Conservation (phyloP, 2,113 vertebrate genomes). For the Poecile atricapillus region DNA sequence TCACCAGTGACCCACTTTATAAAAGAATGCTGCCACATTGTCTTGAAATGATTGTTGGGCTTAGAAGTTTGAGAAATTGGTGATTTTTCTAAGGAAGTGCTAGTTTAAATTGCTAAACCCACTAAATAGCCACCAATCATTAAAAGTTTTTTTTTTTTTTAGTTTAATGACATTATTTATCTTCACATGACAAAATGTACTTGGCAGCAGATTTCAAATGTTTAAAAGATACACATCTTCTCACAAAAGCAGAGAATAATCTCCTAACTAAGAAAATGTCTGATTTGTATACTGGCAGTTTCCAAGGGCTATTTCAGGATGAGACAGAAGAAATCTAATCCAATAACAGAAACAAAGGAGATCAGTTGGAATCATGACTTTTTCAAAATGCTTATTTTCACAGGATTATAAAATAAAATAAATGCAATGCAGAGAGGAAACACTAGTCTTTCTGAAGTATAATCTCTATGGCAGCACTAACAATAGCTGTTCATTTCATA, state of each 20-base stretch:
- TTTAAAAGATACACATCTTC: conserved; percentile 7
- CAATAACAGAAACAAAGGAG: neutral
- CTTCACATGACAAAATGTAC: neutral
- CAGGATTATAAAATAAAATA: neutral
- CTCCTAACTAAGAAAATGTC: neutral
- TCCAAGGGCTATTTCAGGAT: neutral
- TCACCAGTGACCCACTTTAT: neutral
- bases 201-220: neutral
- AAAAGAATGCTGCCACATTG: neutral
- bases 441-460: neutral
- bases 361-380: neutral
- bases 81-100: neutral
- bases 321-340: neutral
- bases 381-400: neutral
- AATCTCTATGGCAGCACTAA: conserved; percentile 21
- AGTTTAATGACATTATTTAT: conserved; percentile 12
- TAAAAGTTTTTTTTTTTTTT: conserved; percentile 9
- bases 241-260: conserved; percentile 8
- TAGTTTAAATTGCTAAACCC: neutral
- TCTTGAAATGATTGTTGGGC: neutral
- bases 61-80: neutral
- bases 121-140: neutral
- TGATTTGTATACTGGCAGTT: neutral
- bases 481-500: conserved; percentile 5
- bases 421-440: neutral